Conservation (phyloP, 2,888 invertebrate genomes). For the Elegia similella region DNA sequence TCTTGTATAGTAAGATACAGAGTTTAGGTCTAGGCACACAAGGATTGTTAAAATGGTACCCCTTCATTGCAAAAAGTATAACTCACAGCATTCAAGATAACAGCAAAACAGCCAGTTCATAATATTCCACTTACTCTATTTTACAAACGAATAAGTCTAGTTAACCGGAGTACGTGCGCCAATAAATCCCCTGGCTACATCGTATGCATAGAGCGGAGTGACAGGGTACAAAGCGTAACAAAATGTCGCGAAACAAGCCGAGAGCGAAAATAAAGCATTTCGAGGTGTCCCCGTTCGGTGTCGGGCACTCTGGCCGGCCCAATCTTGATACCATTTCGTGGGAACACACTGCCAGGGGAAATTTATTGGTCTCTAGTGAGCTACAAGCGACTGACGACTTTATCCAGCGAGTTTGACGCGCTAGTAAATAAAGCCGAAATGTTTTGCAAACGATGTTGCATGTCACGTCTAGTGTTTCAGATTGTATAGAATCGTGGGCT, state of each 20-base stretch:
- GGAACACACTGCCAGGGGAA: conserved; percentile 67
- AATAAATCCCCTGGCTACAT: conserved; percentile 14
- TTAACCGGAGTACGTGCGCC: conserved; percentile 9
- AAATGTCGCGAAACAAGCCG: conserved; percentile 67
- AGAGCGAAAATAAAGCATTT: conserved; percentile 72
- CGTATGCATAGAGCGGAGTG: conserved; percentile 33
- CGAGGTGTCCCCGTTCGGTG: conserved; percentile 56
- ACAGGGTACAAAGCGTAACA: conserved; percentile 74
- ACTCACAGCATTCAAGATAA: not conserved
- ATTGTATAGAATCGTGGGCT: not conserved
- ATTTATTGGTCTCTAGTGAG: conserved; percentile 70
- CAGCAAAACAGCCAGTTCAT: conserved; percentile 1
- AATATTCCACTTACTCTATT: conserved; percentile 1
- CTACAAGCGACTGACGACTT: conserved; percentile 78
- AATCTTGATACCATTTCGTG: conserved; percentile 78
- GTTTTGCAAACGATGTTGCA: conserved; percentile 14
- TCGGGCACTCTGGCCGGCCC: conserved; percentile 33
- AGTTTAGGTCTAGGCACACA: too few species aligned
- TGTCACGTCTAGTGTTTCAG: not conserved
- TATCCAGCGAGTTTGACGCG: conserved; percentile 55
- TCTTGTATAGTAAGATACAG: too few species aligned
- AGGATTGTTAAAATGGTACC: too few species aligned
- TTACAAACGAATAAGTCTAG: not conserved
- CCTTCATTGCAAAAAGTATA: too few species aligned
- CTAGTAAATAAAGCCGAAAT: conserved; percentile 52